Evolutionary conservation across 2,888 invertebrate genomes (phyloP), one percentile per base, ranked within the genome.

Genomic region (Brenthis daphne): DNA sequence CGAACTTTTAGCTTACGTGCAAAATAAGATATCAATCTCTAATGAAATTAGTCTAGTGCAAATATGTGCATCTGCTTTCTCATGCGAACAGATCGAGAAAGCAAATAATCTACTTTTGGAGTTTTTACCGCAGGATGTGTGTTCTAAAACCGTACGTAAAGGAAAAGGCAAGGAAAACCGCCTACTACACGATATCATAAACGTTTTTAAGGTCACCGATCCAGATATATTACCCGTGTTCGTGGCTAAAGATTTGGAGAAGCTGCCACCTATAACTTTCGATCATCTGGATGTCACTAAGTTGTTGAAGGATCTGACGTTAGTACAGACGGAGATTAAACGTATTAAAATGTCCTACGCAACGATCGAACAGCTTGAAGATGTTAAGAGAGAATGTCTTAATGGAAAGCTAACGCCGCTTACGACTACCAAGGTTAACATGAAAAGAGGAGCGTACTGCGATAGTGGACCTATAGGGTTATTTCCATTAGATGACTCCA

Each of bases 11-110:
- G 56, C 69, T 29, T 69, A 66, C 53, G 24, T 66, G 1, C 58
- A 58, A 60, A 67, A 64, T 57, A 67, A 69, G 64, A 8, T 71
- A 29, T 71, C 69, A 16, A 60, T 57, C 12, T 60, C 61, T 6
- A 67, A 71, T 57, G 72, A 72, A 57, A 58, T 56, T 13, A 72
- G 53, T 37, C 66, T 70, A 53, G 69, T 72, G 55, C 61, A 54
- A 55, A 67, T 72, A 67, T 68, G 72, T 69, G 20, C 61, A 55
- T 70, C 70, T 33, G 61, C 66, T 24, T 72, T 73, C 64, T 61
- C 69, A 6, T 64, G 48, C 51, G 67, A 70, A 67, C 66, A 67
- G 68, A 73, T 69, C 48, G 60, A 66, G 50, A 54, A 37, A 53
- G 48, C 66, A 53, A 63, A 63, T 8, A 66, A 47, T 29, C 53